Evolutionary conservation across 2,113 vertebrate species (phyloP), one percentile per base, ranked within the genome.

Genomic region (Serinus canaria): DNA sequence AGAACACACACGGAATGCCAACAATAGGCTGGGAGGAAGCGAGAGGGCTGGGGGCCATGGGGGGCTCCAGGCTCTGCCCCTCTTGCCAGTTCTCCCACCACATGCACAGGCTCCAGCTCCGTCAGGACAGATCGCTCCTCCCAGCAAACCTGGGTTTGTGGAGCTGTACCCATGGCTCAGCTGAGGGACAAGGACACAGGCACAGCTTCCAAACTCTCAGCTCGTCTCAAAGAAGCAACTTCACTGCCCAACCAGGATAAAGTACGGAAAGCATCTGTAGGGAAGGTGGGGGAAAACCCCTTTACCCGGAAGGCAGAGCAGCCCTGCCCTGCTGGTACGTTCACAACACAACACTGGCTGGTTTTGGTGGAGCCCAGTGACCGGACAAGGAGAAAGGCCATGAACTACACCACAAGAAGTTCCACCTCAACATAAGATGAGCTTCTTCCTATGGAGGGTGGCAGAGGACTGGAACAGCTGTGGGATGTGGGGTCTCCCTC

Each of bases 51-150:
- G 81, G 64, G 62, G 15, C 2, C 0, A 44, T 0, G 0, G 52
- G 66, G 68, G 21, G 62, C 62, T 35, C 74, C 25, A 0, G 0
- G 75, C 78, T 73, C 27, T 0, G 72, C 47, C 47, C 59, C 55
- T n/a, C 77, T 47, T 43, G 64, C 77, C 64, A 20, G 41, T 10
- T 43, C 84, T 91, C 77, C 90, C 64, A 74, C 3, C 39, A 8
- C 74, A 66, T 0, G 0, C 44, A 39, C 0, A 0, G 35, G 75
- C 39, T 82, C 62, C 16, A 3, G 18, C 63, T 58, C 89, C 27
- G 0, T 3, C 13, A 2, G 83, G 43, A 63, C 1, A 3, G 20
- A 23, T 5, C 0, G 0, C 9, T 63, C 8, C 41, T 50, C 44
- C n/a, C 2, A 0, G 49, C n/a, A 53, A 75, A 59, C 6, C 46